These are phyloP conservation scores for Saguinus midas DNA, from an alignment of 2,113 vertebrate genomes.

Conservation along the genomic window DNA sequence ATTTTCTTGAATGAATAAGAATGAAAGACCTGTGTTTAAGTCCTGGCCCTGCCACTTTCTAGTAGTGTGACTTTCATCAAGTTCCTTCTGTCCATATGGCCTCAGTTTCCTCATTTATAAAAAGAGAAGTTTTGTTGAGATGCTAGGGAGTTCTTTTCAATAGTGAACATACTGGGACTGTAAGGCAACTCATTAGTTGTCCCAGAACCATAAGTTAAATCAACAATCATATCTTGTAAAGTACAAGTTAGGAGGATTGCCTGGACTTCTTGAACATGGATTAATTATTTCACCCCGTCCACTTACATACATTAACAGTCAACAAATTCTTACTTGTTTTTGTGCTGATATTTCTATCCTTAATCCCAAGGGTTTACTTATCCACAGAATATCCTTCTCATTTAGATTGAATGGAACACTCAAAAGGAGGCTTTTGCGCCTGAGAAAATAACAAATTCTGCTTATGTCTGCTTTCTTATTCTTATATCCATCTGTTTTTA, in stretches of 20 bases:
- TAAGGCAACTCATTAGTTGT: background rate
- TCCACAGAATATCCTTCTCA: background rate
- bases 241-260: background rate
- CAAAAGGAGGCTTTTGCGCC: background rate
- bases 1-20: background rate
- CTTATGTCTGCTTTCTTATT: background rate
- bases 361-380: background rate
- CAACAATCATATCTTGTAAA: background rate
- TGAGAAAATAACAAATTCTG: constrained; percentile 11
- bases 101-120: constrained; percentile 4
- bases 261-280: background rate
- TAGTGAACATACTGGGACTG: background rate
- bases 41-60: background rate
- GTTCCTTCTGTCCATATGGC: background rate
- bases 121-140: background rate
- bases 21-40: background rate
- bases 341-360: constrained; percentile 10
- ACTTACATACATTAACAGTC: background rate
- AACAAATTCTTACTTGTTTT: background rate
- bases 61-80: background rate
- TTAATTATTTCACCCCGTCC: background rate
- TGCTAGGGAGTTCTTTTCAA: background rate
- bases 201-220: background rate
- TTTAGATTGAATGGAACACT: background rate
- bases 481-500: constrained; percentile 6